These are phyloP conservation scores for Hydropsyche betteni DNA, from an alignment of 2,888 invertebrate species.

Conservation along the genomic window DNA sequence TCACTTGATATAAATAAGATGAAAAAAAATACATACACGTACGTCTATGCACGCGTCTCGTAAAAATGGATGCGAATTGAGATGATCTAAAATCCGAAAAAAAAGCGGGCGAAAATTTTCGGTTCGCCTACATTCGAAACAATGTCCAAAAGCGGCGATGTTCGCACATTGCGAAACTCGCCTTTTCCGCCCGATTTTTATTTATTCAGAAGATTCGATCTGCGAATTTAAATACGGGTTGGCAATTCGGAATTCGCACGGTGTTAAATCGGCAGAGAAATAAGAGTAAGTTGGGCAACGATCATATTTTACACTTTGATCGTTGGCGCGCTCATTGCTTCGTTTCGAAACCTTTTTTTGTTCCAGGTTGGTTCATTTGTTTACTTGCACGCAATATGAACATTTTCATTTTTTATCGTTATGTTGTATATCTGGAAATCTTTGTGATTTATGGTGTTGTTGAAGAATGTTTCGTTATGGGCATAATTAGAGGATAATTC, in stretches of 20 bases:
- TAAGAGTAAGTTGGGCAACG: background rate
- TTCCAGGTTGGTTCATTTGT: too few species aligned
- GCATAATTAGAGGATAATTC: too few species aligned
- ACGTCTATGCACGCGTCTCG: background rate
- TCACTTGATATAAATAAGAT: conserved; percentile 20
- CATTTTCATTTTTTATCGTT: too few species aligned
- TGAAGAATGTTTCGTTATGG: too few species aligned
- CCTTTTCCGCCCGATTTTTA: too few species aligned
- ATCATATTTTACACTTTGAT: conserved; percentile 3
- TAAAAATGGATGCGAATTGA: background rate
- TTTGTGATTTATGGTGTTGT: too few species aligned
- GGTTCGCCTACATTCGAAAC: conserved; percentile 19
- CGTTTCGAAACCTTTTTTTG: too few species aligned
- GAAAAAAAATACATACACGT: background rate
- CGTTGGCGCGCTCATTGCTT: background rate
- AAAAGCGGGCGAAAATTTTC: background rate
- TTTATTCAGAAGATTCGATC: too few species aligned
- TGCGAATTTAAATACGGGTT: background rate
- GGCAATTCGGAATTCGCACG: conserved; percentile 1
- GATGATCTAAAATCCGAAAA: conserved; percentile 25
- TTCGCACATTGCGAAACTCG: conserved; percentile 2
- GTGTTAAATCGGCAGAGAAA: background rate
- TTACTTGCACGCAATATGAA: background rate
- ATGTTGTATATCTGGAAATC: too few species aligned
- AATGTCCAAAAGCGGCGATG: background rate